phyloP scores from a whole-genome alignment of 2,888 invertebrate species.

The Aricia artaxerxes region DNA sequence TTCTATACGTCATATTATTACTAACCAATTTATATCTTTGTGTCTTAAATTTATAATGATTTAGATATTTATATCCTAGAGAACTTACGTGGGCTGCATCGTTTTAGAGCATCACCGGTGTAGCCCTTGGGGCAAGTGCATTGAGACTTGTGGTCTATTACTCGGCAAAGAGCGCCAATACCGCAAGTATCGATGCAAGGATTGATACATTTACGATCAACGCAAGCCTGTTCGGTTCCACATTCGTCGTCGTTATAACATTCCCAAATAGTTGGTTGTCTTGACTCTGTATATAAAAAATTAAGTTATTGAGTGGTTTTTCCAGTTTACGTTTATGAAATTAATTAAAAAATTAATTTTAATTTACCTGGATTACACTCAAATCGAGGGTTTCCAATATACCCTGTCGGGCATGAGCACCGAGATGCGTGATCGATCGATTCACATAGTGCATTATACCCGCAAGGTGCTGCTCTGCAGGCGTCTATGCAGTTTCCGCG shows the following conservation, averaged over 20 bases:
- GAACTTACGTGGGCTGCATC: conserved; percentile 91
- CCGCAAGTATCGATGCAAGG: conserved; percentile 91
- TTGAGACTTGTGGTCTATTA: conserved; percentile 85
- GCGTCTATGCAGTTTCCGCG: conserved; percentile 89
- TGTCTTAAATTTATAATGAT: neutral
- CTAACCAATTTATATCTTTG: neutral
- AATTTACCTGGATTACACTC: conserved; percentile 85
- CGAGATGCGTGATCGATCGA: conserved; percentile 87
- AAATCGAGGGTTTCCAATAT: conserved; percentile 87
- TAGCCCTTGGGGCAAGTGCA: conserved; percentile 91
- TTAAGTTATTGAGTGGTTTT: conserved; percentile 22
- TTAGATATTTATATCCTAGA: neutral
- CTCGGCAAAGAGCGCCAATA: conserved; percentile 89
- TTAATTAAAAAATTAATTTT: neutral
- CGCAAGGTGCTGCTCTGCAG: conserved; percentile 88
- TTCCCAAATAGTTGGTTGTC: conserved; percentile 78
- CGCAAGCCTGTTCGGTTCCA: conserved; percentile 85
- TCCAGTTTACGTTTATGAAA: neutral
- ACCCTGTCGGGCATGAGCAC: conserved; percentile 89
- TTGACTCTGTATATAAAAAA: conserved; percentile 58
- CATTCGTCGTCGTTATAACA: conserved; percentile 91
- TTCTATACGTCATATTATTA: no score
- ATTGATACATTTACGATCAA: conserved; percentile 88
- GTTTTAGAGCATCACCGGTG: conserved; percentile 85
- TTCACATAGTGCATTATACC: conserved; percentile 90